Evolutionary conservation across 2,888 invertebrate species (phyloP).

Genomic region (Campopleginae sp.): DNA sequence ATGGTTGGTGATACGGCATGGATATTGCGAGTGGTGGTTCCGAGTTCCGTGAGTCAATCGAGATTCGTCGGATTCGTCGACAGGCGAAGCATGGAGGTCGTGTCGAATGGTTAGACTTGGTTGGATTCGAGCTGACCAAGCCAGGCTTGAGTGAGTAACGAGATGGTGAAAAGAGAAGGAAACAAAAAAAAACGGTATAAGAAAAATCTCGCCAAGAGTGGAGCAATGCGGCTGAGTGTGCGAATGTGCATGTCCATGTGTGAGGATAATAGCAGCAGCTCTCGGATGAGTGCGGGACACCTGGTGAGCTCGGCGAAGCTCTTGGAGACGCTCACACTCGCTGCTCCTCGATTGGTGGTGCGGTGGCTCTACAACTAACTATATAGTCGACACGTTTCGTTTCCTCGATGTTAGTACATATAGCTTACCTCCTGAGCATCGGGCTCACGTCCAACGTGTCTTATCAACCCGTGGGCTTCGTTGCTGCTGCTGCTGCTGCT

Average conservation of each 20-base stretch:
- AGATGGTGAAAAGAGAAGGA: constrained; percentile 30
- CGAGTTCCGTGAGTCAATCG: constrained; percentile 40
- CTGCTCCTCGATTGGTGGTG: constrained; percentile 57
- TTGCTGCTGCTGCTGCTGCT: constrained; percentile 49
- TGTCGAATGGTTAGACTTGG: constrained; percentile 24
- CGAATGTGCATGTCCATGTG: constrained; percentile 23
- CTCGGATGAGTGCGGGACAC: constrained; percentile 52
- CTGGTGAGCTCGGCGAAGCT: constrained; percentile 54
- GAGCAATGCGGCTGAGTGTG: constrained; percentile 28
- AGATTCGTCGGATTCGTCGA: constrained; percentile 55
- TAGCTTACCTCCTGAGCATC: constrained; percentile 39
- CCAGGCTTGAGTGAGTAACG: constrained; percentile 49
- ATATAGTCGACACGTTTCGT: constrained; percentile 60
- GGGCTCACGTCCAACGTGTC: constrained; percentile 67
- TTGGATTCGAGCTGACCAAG: constrained; percentile 46
- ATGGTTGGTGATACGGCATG: not conserved
- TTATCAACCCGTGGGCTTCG: constrained; percentile 66
- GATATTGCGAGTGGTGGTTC: constrained; percentile 12
- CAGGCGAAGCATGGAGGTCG: constrained; percentile 30
- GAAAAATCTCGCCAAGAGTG: constrained; percentile 23
- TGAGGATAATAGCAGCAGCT: constrained; percentile 60
- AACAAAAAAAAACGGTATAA: constrained; percentile 22
- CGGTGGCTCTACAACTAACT: constrained; percentile 37
- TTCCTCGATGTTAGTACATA: constrained; percentile 52
- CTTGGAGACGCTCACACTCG: constrained; percentile 55